These are phyloP conservation scores for Meloidogyne exigua DNA, from an alignment of 1,140 invertebrate species.

Conservation along the genomic window DNA sequence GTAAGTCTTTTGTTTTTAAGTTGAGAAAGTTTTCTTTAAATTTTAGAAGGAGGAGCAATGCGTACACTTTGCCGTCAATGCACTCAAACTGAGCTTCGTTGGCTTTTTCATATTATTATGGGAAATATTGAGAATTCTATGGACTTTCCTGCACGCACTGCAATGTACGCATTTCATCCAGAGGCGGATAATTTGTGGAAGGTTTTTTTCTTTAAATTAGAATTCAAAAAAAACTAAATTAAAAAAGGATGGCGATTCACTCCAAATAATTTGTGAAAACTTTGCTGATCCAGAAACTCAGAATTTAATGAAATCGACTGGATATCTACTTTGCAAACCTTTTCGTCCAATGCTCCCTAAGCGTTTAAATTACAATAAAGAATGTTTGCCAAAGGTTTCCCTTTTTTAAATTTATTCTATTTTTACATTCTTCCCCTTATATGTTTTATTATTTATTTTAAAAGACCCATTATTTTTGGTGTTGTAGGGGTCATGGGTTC, in stretches of 20 bases:
- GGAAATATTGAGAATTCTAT: conserved; percentile 39
- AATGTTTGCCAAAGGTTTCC: conserved; percentile 40
- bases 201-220: conserved; percentile 23
- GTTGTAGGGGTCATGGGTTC: too few relatives aligned
- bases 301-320: neutral
- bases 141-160: conserved; percentile 6
- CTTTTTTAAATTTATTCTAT: neutral
- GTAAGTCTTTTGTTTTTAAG: neutral
- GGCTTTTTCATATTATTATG: conserved; percentile 39
- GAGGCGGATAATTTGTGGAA: conserved; percentile 32
- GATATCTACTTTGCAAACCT: conserved; percentile 42
- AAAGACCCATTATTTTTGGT: neutral
- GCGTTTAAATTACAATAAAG: conserved; percentile 38
- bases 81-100: conserved; percentile 26
- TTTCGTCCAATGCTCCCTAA: conserved; percentile 47
- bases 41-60: conserved; percentile 18
- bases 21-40: neutral
- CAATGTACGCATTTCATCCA: conserved; percentile 33
- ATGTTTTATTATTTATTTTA: neutral
- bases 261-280: conserved; percentile 29
- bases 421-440: neutral
- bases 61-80: conserved; percentile 28
- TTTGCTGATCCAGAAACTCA: conserved; percentile 27
- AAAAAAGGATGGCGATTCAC: conserved; percentile 23
- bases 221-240: too few relatives aligned